phyloP scores from a whole-genome alignment of 2,888 invertebrate genomes.

The Gisinianus flammeolus region DNA sequence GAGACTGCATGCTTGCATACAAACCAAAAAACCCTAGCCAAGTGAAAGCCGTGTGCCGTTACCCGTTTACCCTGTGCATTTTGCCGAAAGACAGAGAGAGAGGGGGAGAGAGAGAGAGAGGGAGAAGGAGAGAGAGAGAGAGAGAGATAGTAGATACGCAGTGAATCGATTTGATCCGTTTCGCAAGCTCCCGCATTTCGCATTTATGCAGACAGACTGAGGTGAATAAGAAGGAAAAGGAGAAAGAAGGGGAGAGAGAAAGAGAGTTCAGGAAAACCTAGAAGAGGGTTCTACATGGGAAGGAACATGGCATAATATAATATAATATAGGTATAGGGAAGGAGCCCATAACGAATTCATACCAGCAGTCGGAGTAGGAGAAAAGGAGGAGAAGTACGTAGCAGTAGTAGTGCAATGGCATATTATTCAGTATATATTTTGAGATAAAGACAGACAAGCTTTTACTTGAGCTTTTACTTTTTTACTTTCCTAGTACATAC shows the following conservation, averaged over 20 bases:
- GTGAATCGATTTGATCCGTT: slow-evolving; percentile 44
- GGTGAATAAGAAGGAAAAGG: slow-evolving; percentile 2
- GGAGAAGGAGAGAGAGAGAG: neutral
- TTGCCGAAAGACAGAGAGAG: neutral
- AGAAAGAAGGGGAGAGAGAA: neutral
- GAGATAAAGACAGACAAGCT: neutral
- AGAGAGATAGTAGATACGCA: slow-evolving; percentile 32
- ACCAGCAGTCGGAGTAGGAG: neutral
- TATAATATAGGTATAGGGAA: neutral
- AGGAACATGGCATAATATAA: neutral
- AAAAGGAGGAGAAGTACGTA: neutral
- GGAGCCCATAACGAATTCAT: neutral
- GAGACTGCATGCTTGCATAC: no score
- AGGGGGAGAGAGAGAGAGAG: neutral
- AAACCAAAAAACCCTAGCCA: no score
- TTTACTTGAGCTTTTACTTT: no score
- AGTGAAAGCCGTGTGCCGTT: neutral
- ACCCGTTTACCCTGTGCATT: neutral
- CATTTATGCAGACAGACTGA: slow-evolving; percentile 41
- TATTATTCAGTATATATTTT: neutral
- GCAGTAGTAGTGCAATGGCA: neutral
- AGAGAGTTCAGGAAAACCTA: neutral
- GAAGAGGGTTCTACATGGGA: neutral
- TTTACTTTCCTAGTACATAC: neutral
- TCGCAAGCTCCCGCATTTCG: slow-evolving; percentile 43